Base-by-base conservation (phyloP, 2,113 vertebrate species). In the Sprattus sprattus region DNA sequence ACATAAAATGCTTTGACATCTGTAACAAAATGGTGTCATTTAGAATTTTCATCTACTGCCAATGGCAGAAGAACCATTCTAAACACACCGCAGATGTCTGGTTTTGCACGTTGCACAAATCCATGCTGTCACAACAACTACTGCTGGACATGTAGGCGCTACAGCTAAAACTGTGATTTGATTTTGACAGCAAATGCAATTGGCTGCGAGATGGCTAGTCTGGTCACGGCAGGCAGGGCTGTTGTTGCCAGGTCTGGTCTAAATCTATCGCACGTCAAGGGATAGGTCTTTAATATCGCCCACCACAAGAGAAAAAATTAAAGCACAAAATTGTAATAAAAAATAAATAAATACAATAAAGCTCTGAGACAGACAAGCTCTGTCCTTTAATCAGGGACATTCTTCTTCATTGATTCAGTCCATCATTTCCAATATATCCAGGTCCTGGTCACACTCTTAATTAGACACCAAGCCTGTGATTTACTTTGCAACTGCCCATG, bases 181-280 rank as follows among this genome's bases (percentile, higher is more conserved):
- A 90, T 89, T 90, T 86, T 81, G 87, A 88, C 88, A 89, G 86
- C 88, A 90, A 89, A 90, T 90, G 90, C 86, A 89, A 89, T 88
- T 88, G 86, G 83, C 71, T 86, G 88, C 85, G 88, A 84, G 89
- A 89, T 88, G 89, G 88, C 87, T 89, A 85, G 89, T 89, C 86
- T 87, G 88, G 86, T 87, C 86, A 86, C 86, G 83, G 81, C 82
- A 86, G 87, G 89, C 88, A 89, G 87, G 83, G 84, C 88, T 88
- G 85, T 84, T 89, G 88, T 88, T 88, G 81, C 67, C 13, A 86
- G 84, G 90, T 89, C 90, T 90, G 90, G 88, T 90, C 90, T 85
- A 82, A 81, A 84, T 89, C 88, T 88, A 11, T 39, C 39, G 71
- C 32, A 39, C 71, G 32, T 16, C 71, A 78, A 39, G 25, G 71